Percentiles rank a stretch among this genome's conserved stretches.
These are phyloP conservation scores for Fregata magnificens DNA, from an alignment of 2,113 vertebrate genomes.

Conservation along the genomic window DNA sequence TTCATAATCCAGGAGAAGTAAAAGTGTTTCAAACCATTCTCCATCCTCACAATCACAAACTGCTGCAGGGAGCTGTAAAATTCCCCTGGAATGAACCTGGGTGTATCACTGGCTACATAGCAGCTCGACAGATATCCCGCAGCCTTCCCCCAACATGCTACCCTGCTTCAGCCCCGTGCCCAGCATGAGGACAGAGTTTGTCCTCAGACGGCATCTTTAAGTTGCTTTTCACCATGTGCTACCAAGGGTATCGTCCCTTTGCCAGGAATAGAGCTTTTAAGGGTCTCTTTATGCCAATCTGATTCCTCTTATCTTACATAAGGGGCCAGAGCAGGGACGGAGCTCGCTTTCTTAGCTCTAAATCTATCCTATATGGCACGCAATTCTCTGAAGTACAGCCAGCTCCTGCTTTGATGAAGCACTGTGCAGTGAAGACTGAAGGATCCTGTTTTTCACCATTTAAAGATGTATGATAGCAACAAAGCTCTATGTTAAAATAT, in stretches of 20 bases:
- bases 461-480: conserved; percentile 63
- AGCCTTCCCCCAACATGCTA: not conserved
- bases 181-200: not conserved
- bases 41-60: not conserved
- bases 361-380: conserved; percentile 39
- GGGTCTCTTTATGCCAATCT: conserved; percentile 55
- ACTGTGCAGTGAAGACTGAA: conserved; percentile 23
- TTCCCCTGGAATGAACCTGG: not conserved
- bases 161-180: not conserved
- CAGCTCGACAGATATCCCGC: not conserved
- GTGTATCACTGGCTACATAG: accelerated
- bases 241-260: not conserved
- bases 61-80: not conserved
- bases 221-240: not conserved
- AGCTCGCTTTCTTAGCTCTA: not conserved
- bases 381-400: conserved; percentile 52
- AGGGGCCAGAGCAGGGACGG: conserved; percentile 27
- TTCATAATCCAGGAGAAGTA: not conserved
- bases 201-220: not conserved
- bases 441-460: conserved; percentile 57
- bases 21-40: not conserved
- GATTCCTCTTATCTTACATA: conserved; percentile 32
- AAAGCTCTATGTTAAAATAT: conserved; percentile 64
- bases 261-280: conserved; percentile 34
- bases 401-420: conserved; percentile 47